Conservation (phyloP, 1,140 invertebrate species). For the Andricus grossulariae region DNA sequence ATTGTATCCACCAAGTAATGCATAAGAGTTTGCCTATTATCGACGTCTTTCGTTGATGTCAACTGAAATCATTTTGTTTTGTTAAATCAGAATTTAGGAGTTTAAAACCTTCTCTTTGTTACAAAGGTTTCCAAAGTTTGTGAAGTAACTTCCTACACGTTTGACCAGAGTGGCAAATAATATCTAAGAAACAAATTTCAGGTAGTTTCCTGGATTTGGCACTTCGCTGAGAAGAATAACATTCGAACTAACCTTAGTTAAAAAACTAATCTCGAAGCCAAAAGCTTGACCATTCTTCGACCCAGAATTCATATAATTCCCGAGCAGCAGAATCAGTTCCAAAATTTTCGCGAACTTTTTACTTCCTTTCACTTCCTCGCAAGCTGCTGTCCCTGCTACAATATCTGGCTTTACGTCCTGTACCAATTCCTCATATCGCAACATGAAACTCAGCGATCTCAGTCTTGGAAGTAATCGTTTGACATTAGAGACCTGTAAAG, state of each 20-base stretch:
- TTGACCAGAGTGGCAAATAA: too few species aligned
- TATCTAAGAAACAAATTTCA: too few species aligned
- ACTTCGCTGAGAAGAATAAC: constrained; percentile 7
- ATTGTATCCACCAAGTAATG: constrained; percentile 94
- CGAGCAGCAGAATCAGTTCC: constrained; percentile 92
- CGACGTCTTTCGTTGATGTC: constrained; percentile 94
- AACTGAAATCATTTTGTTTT: constrained; percentile 78
- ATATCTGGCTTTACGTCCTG: constrained; percentile 96
- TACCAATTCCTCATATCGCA: constrained; percentile 88
- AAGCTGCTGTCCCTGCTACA: constrained; percentile 95
- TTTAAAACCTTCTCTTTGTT: too few species aligned
- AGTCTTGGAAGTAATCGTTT: constrained; percentile 92
- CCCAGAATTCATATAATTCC: constrained; percentile 97
- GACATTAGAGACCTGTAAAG: constrained; percentile 82
- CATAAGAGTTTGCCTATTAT: constrained; percentile 94
- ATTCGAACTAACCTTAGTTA: constrained; percentile 87
- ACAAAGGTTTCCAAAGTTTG: too few species aligned
- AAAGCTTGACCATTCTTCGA: constrained; percentile 94
- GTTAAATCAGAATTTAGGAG: neutral
- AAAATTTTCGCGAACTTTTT: constrained; percentile 93
- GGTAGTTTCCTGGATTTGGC: too few species aligned
- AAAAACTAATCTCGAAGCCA: constrained; percentile 97
- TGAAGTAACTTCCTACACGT: too few species aligned
- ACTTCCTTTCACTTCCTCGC: constrained; percentile 94
- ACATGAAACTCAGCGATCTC: constrained; percentile 93